Evolutionary conservation across 2,888 invertebrate genomes (phyloP), one percentile per base, ranked within the genome.

Genomic region (Ennomos quercinarius): DNA sequence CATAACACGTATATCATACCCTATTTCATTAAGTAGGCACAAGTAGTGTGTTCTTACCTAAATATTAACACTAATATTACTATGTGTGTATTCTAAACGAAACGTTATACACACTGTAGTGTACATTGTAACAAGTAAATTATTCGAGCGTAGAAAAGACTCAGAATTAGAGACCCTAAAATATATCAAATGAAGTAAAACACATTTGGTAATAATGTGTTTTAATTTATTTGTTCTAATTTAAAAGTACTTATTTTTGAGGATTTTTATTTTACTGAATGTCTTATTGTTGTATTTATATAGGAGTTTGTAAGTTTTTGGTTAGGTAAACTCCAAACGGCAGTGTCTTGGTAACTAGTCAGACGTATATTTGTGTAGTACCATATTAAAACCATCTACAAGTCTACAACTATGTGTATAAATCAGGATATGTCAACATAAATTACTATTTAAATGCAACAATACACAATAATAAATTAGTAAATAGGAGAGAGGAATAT

Each of bases 11-110:
- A 50, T 54, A 50, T 54, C 12, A 46, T 45, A 57, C n/a, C 39
- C 47, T 55, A 64, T 51, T 57, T 53, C 54, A 41, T 5, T 27
- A 53, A 54, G 51, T 57, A 63, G 66, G 63, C 66, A 66, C 66
- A 59, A 58, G 58, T 63, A 61, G 63, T 66, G 54, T 64, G 48
- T 44, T 58, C 39, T 58, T 61, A 65, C 50, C 51, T 63, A 53
- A 27, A 50, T 45, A 60, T 61, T 57, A 58, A 44, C 47, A 46
- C 37, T 6, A 6, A 27, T 27, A 27, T 17, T 17, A n/a, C n/a
- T 17, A 1, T 17, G 4, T 17, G 1, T 64, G 9, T 57, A 57
- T 41, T 45, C 12, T 56, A 48, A 34, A 10, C 37, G 41, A 27
- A 42, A 45, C 11, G 34, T 35, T 48, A 44, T 27, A 17, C 45